Base-by-base conservation (phyloP, 1,140 invertebrate genomes). In the Hylaeus anthracinus region DNA sequence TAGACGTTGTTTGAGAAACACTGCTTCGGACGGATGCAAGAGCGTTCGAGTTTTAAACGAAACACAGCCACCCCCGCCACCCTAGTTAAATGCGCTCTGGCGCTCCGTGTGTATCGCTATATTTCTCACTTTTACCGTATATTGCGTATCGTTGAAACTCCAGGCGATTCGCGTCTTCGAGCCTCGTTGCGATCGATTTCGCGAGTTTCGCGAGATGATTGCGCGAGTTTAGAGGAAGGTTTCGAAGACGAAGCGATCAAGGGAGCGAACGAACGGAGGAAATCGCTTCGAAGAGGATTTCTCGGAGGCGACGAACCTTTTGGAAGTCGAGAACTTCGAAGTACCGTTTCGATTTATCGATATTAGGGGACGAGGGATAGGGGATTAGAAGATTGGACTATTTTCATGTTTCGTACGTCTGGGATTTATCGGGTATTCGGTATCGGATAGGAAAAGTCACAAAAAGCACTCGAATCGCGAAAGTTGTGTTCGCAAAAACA, bases 151-250 rank as follows among this genome's bases (percentile, higher is more conserved):
- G 41, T 45, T 12, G 15, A 39, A 45, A 58, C 9, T 67, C 26
- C 2, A n/a, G 72, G 65, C 78, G 78, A 67, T 67, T 65, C 78
- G 71, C 63, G 61, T 43, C 61, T 56, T 56, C 14, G 26, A 26
- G 64, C 48, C 10, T 39, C 3, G 51, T 53, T 48, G 37, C 77
- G 63, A 72, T 78, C 69, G 58, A 72, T 55, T 43, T 64, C 14
- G 37, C n/a, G 26, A 76, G 41, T 9, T 3, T 56, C 41, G 48
- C 39, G 69, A 63, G 76, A 65, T 72, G n/a, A 72, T 79, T 79
- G 70, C 41, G 5, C n/a, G 60, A 72, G 70, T 72, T 79, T 58
- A 14, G 12, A 37, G 12, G 1, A 5, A 3, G 41, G 5, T 8
- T 55, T 66, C 37, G 5, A 64, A 37, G 65, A 60, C 37, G n/a